These are phyloP conservation scores for Porites rus DNA, from an alignment of 92 coral and sea anemone genomes.

Conservation along the genomic window DNA sequence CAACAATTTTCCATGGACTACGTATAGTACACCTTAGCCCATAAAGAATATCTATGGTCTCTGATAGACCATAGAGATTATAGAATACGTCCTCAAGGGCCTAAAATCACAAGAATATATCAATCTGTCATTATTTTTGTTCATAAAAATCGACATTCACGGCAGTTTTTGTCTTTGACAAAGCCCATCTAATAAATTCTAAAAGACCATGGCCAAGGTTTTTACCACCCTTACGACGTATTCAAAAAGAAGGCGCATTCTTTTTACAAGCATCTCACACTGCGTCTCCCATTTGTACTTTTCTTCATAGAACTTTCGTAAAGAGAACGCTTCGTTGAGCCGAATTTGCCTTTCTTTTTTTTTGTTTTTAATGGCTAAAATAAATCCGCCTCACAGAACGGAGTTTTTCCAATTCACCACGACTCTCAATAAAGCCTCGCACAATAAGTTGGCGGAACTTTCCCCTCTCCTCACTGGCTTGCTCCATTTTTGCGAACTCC, in stretches of 20 bases:
- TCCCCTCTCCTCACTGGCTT: constrained; percentile 9
- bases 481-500: neutral
- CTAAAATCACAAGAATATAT: too few relatives aligned
- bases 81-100: too few relatives aligned
- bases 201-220: too few relatives aligned
- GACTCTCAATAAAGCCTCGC: neutral
- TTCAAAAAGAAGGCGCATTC: neutral
- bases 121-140: too few relatives aligned
- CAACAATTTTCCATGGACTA: too few relatives aligned
- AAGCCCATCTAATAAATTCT: too few relatives aligned
- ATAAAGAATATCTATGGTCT: too few relatives aligned
- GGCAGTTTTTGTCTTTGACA: too few relatives aligned
- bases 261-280: neutral
- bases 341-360: neutral
- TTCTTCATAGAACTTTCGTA: neutral
- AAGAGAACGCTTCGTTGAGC: neutral
- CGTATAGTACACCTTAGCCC: too few relatives aligned
- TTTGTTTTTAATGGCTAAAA: neutral
- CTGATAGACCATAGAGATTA: too few relatives aligned
- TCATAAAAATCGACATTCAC: too few relatives aligned
- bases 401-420: neutral
- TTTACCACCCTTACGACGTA: too few relatives aligned
- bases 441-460: neutral
- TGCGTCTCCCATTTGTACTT: neutral
- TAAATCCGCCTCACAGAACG: neutral